Base-by-base conservation (phyloP, 1,140 invertebrate species). In the Polyergus mexicanus region DNA sequence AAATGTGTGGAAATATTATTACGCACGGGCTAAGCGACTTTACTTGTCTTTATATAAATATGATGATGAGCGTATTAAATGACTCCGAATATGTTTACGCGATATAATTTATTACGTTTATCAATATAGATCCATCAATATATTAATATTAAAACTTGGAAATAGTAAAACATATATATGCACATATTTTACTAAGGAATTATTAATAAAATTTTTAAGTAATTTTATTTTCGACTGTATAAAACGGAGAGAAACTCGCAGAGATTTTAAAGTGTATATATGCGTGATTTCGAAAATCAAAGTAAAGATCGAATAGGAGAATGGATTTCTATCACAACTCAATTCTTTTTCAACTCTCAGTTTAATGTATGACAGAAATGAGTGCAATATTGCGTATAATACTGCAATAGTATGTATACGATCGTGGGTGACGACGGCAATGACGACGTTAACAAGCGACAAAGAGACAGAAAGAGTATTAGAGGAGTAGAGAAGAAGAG, bases 371-470 rank as follows among this genome's bases (percentile, higher is more conserved):
- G 16, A 69, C 44, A 81, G 3, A 11, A 19, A 58, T 7, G 19
- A 60, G 7, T 28, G 54, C 38, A 60, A 60, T 81, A 13, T 81
- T 81, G 38, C 54, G 25, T 72, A n/a, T 32, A 11, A 58, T 60
- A 72, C 22, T 60, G 66, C 78, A 81, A 81, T 44, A 72, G 66
- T 32, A 71, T 16, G 28, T 28, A 22, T 28, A 6, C n/a, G 22
- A 56, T 19, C 19, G 13, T 16, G 51, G 47, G 32, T 38, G 78
- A 71, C 41, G 51, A 80, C 51, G 25, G 19, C 44, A 56, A 58
- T 58, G 47, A 58, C 78, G 38, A 60, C 16, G 54, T 38, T 41
- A 60, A 60, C 54, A 38, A 72, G 66, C n/a, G 51, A 41, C 35
- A 71, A 69, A 80, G 32, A 56, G 28, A 7, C 32, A 0, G 47